Percentiles rank a stretch among this genome's conserved stretches.
These are phyloP conservation scores for Apostichopus japonicus DNA, from an alignment of 35 echinoderm and acorn worm species.

Conservation along the genomic window DNA sequence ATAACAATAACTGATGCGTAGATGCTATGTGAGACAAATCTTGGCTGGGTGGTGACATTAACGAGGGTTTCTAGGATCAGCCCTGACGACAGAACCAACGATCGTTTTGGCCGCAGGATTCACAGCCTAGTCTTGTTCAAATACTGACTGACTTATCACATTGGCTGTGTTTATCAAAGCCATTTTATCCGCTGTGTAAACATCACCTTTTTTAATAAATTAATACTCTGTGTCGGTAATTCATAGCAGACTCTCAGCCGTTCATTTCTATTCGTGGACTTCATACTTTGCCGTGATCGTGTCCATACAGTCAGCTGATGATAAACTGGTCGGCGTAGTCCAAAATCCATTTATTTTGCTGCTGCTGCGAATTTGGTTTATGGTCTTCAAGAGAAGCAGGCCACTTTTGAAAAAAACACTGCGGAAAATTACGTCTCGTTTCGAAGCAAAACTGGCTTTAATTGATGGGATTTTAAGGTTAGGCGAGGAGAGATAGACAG, in stretches of 20 bases:
- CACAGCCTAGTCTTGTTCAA: background rate
- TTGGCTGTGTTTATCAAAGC: background rate
- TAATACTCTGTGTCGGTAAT: background rate
- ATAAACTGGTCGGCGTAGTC: background rate
- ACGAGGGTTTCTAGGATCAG: too few species aligned
- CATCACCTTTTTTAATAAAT: background rate
- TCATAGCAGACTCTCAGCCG: background rate
- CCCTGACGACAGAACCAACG: too few species aligned
- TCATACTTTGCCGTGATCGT: background rate
- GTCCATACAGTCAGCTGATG: background rate
- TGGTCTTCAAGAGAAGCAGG: too few species aligned
- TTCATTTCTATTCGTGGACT: background rate
- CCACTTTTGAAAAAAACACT: too few species aligned
- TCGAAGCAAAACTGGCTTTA: too few species aligned
- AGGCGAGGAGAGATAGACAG: background rate
- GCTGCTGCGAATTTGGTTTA: background rate
- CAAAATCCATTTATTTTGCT: background rate
- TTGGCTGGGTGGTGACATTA: too few species aligned
- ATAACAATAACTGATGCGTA: too few species aligned
- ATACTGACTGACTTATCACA: background rate
- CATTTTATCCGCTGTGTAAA: background rate
- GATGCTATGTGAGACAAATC: too few species aligned
- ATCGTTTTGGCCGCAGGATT: too few species aligned
- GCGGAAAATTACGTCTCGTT: too few species aligned
- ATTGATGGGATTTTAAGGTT: background rate